Percentiles rank a stretch among this genome's conserved stretches.
These are phyloP conservation scores for Drosophila suzukii DNA, from an alignment of 1,140 invertebrate genomes.

Conservation along the genomic window DNA sequence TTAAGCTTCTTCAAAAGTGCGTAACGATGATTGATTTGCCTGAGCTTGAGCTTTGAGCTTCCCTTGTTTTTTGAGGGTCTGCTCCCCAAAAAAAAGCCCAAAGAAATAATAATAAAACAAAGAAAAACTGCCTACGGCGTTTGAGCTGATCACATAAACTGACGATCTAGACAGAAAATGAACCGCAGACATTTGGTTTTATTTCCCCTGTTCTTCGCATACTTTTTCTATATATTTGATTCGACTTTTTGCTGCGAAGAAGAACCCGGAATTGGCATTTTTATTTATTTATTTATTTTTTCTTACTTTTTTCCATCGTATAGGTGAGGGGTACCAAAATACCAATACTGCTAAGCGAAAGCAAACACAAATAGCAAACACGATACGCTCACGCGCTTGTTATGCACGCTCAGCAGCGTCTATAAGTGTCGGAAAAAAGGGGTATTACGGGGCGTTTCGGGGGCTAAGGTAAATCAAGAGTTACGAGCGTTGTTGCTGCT, in stretches of 20 bases:
- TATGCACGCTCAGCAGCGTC: constrained; percentile 75
- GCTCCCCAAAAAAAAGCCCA: constrained; percentile 18
- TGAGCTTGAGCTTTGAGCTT: constrained; percentile 41
- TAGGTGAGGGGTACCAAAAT: constrained; percentile 41
- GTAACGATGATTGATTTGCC: constrained; percentile 78
- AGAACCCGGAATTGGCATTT: constrained; percentile 78
- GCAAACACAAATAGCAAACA: constrained; percentile 54
- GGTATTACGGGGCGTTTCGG: background rate
- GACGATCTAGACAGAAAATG: constrained; percentile 81
- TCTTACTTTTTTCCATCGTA: background rate
- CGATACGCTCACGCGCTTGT: constrained; percentile 79
- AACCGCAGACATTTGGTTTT: constrained; percentile 63
- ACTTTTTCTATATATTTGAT: constrained; percentile 21
- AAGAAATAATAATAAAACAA: constrained; percentile 65
- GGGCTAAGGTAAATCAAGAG: constrained; percentile 43
- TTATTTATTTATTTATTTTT: constrained; percentile 23
- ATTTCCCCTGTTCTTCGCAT: constrained; percentile 18
- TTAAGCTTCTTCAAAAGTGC: constrained; percentile 35
- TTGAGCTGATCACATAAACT: constrained; percentile 49
- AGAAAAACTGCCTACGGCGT: constrained; percentile 70
- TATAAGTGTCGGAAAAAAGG: constrained; percentile 11
- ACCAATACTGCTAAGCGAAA: constrained; percentile 25
- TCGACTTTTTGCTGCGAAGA: constrained; percentile 56
- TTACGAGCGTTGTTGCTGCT: constrained; percentile 46
- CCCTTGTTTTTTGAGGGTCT: constrained; percentile 28